Base-by-base conservation (phyloP, 92 coral and sea anemone species). In the Epizoanthus illoricatus region DNA sequence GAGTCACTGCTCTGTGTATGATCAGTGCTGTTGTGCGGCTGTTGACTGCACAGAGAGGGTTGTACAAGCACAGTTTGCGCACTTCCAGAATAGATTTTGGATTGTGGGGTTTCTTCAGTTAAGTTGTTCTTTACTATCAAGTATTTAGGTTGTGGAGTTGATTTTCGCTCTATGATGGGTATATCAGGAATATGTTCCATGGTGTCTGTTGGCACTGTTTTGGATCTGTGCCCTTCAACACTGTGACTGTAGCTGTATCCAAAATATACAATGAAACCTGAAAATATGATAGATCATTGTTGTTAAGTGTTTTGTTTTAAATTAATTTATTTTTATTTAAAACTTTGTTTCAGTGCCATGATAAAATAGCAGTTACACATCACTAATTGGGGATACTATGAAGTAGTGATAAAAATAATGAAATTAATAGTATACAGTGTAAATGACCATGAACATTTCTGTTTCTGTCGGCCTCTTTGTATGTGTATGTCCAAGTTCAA, bases 221-320 rank as follows among this genome's bases (percentile, higher is more conserved):
- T 89, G 15, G 88, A 87, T 57, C 42, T 81, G 56, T 81, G 83
- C 42, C 91, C 83, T 81, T 92, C 95, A 40, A 83, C 81, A 19
- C 95, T 92, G 83, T 92, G 91, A 40, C 69, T 67, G 49, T 73
- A 86, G 56, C 91, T 89, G 60, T 86, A 92, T 57, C 78, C 39
- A 64, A 89, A 86, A 61, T 92, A 92, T 24, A 92, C 90, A 12
- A 89, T 9, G 67, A 80, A 11, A 11, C 95, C 95, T 92, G 85
- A 16, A 74, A 79, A 43, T n/a, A n/a, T 80, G 59, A 76, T 5
- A 40, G 2, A 17, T 13, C n/a, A 43, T 2, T 61, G 54, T 3
- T 36, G 7, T 43, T 7, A 56, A 20, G 9, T 10, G n/a, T 33
- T 23, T 55, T 12, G 57, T 5, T 52, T 33, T n/a, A n/a, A n/a